Evolutionary conservation across 2,113 vertebrate genomes (phyloP).

Genomic region (Isurus oxyrinchus): DNA sequence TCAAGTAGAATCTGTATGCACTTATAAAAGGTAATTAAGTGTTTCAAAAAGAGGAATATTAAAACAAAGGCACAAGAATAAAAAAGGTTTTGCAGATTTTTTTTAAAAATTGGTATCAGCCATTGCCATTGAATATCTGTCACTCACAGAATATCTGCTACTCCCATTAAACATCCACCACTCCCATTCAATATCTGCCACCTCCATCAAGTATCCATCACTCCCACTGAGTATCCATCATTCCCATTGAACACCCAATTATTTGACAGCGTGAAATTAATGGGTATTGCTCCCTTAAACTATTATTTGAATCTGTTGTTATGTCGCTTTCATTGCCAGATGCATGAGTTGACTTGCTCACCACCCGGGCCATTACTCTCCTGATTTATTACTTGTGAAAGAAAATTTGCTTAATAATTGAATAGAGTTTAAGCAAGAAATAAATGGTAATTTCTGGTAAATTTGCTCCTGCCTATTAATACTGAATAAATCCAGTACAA

Average conservation of each 20-base stretch:
- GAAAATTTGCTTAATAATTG: slow-evolving; percentile 4
- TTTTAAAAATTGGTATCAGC: not conserved
- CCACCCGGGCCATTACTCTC: not conserved
- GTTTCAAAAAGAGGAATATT: not conserved
- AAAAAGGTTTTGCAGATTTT: not conserved
- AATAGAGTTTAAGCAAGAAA: not conserved
- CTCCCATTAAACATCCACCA: not conserved
- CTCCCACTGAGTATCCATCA: not conserved
- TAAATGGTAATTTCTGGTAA: not conserved
- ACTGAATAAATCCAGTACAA: not conserved
- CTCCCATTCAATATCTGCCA: not conserved
- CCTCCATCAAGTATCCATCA: not conserved
- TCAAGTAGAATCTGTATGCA: not conserved
- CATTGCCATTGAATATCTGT: not conserved
- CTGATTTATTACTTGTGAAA: not conserved
- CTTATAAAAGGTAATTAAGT: not conserved
- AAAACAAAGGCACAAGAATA: not conserved
- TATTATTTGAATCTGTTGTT: not conserved
- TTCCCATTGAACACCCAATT: not conserved
- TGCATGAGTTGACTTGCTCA: not conserved
- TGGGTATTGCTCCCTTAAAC: not conserved
- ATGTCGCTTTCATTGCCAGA: not conserved
- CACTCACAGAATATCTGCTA: not conserved
- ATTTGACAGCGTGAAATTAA: not conserved
- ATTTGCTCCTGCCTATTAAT: not conserved